phyloP scores from a whole-genome alignment of 1,140 invertebrate genomes.

The Zelostemma sp. region DNA sequence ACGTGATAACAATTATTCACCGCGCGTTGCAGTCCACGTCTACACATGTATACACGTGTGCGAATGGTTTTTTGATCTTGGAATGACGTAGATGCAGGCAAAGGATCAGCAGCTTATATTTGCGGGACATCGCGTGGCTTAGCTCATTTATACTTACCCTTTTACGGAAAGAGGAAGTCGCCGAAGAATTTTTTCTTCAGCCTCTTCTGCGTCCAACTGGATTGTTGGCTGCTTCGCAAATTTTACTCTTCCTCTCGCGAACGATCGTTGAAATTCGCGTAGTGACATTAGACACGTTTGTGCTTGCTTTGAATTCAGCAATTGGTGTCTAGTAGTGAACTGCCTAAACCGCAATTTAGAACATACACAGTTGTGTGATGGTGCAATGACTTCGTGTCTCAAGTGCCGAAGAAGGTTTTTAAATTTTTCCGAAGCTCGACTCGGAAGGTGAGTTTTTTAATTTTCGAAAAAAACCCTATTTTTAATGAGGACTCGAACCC shows the following conservation, averaged over 20 bases:
- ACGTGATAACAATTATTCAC: slow-evolving; percentile 37
- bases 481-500: too few relatives aligned
- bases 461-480: too few relatives aligned
- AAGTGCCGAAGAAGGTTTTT: neutral
- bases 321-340: neutral
- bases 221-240: too few relatives aligned
- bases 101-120: slow-evolving; percentile 45
- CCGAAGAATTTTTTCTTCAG: slow-evolving; percentile 8
- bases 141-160: slow-evolving; percentile 44
- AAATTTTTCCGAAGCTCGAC: too few relatives aligned
- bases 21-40: slow-evolving; percentile 9
- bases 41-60: slow-evolving; percentile 26
- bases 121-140: slow-evolving; percentile 33
- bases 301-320: neutral
- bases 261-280: neutral
- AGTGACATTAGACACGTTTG: neutral
- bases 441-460: too few relatives aligned
- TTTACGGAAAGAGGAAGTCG: slow-evolving; percentile 30
- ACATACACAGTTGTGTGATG: neutral
- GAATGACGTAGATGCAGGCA: slow-evolving; percentile 35
- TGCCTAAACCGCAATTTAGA: neutral
- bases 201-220: neutral
- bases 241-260: neutral
- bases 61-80: slow-evolving; percentile 39
- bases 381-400: neutral